A percentile compares a stretch with the other conserved stretches of the same genome.
Evolutionary conservation across 92 coral and sea anemone genomes (phyloP).

Genomic region (Phenganax subtilis): DNA sequence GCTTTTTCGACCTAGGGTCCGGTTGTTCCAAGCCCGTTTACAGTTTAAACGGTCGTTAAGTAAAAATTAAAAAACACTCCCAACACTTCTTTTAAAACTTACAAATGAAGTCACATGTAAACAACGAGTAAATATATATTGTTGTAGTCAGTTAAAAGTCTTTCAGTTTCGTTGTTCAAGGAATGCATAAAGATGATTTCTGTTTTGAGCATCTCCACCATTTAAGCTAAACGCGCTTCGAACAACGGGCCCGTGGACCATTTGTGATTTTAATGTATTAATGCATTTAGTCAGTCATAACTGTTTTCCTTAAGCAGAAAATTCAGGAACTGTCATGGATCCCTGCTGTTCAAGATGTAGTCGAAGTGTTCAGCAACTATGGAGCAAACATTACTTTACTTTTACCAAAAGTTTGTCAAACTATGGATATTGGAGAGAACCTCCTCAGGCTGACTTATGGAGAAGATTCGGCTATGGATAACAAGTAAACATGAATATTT

Average conservation of each 20-base stretch:
- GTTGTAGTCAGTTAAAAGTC: background rate
- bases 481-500: background rate
- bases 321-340: conserved; percentile 64
- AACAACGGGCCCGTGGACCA: too few species aligned
- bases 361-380: conserved; percentile 50
- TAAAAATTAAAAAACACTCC: too few species aligned
- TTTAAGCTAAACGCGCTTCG: too few species aligned
- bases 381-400: conserved; percentile 64
- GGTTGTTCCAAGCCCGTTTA: too few species aligned
- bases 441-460: background rate
- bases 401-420: conserved; percentile 44
- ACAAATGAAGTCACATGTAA: too few species aligned
- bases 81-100: too few species aligned
- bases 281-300: background rate
- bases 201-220: too few species aligned
- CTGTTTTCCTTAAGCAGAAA: conserved; percentile 46
- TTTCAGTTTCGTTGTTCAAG: too few species aligned
- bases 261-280: background rate
- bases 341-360: conserved; percentile 58
- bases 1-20: background rate
- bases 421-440: conserved; percentile 24
- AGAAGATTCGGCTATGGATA: background rate
- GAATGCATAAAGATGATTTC: too few species aligned
- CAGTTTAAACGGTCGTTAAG: too few species aligned
- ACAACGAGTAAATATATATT: background rate